Evolutionary conservation across 1,140 invertebrate genomes (phyloP).

Genomic region (Drosophila bipectinata): DNA sequence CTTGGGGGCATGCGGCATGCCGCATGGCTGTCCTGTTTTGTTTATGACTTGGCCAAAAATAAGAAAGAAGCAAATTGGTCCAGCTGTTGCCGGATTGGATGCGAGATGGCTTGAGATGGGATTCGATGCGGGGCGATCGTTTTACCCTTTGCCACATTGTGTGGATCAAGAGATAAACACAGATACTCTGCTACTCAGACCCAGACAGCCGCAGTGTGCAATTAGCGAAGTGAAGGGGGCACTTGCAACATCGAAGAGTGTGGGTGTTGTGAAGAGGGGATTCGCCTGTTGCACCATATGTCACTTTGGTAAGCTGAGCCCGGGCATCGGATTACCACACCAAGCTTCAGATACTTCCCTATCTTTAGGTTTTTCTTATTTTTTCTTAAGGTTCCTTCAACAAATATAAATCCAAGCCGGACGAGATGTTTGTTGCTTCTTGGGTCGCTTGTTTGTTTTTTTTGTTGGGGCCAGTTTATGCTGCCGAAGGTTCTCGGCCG

Average conservation of each 20-base stretch:
- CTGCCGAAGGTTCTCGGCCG: slow-evolving; percentile 47
- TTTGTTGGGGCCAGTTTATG: slow-evolving; percentile 10
- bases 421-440: slow-evolving; percentile 45
- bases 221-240: slow-evolving; percentile 63
- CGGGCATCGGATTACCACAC: slow-evolving; percentile 57
- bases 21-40: slow-evolving; percentile 45
- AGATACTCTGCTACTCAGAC: slow-evolving; percentile 49
- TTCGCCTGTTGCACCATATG: slow-evolving; percentile 53
- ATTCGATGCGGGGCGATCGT: slow-evolving; percentile 14
- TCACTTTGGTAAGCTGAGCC: slow-evolving; percentile 71
- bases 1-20: background rate
- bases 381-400: slow-evolving; percentile 5
- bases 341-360: slow-evolving; percentile 24
- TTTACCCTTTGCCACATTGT: slow-evolving; percentile 72
- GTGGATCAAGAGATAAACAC: slow-evolving; percentile 61
- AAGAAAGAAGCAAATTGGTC: slow-evolving; percentile 36
- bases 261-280: slow-evolving; percentile 22
- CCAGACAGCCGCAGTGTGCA: slow-evolving; percentile 55
- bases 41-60: slow-evolving; percentile 78
- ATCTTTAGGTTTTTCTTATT: background rate
- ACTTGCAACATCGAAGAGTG: slow-evolving; percentile 33
- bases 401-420: slow-evolving; percentile 64
- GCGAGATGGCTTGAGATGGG: slow-evolving; percentile 12
- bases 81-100: slow-evolving; percentile 58
- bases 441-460: slow-evolving; percentile 22